Percentiles rank a stretch among this genome's conserved stretches.
Evolutionary conservation across 2,888 invertebrate species (phyloP).

Genomic region (Nymphalis c-album): DNA sequence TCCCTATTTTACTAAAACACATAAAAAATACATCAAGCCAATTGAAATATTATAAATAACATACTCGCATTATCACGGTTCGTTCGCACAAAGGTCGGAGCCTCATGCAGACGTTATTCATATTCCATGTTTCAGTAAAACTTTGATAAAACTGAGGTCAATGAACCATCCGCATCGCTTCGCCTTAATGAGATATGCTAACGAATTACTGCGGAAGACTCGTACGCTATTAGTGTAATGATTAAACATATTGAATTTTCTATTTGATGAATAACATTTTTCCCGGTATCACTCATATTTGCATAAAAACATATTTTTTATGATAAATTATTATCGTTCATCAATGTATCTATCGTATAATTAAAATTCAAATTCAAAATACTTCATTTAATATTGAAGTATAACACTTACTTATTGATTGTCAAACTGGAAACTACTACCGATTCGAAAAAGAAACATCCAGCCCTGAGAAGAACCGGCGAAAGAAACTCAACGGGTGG

Average conservation of each 20-base stretch:
- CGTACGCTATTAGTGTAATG: slow-evolving; percentile 27
- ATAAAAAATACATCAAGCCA: neutral
- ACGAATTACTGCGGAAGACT: slow-evolving; percentile 33
- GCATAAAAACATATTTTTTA: neutral
- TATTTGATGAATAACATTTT: neutral
- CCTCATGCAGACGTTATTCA: slow-evolving; percentile 9
- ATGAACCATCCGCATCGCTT: slow-evolving; percentile 23
- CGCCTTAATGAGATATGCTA: slow-evolving; percentile 29
- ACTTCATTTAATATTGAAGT: no score
- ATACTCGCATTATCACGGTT: neutral
- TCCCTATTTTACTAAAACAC: neutral
- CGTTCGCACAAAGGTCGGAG: slow-evolving; percentile 3
- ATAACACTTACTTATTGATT: no score
- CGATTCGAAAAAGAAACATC: no score
- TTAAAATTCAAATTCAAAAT: no score
- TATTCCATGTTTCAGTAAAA: slow-evolving; percentile 7
- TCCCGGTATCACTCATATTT: neutral
- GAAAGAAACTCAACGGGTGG: no score
- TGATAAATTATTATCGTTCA: no score
- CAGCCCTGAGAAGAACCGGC: no score
- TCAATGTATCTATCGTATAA: no score
- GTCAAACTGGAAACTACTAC: no score
- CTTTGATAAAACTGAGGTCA: slow-evolving; percentile 11
- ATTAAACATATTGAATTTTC: slow-evolving; percentile 23
- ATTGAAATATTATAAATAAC: no score